Conservation (phyloP, 1,140 invertebrate genomes). For the Drosophila azteca region DNA sequence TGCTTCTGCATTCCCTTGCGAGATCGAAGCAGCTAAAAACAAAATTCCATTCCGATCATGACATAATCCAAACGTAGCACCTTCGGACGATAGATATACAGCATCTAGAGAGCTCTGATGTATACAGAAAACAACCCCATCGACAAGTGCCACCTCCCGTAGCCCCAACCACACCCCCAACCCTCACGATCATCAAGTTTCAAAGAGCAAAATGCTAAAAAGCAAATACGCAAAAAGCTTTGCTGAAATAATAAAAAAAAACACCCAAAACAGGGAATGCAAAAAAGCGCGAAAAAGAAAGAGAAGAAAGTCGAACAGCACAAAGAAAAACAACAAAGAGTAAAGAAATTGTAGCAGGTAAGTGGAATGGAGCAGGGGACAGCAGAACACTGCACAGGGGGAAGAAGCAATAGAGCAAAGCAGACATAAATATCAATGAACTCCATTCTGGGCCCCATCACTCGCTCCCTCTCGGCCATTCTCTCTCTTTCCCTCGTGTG, state of each 20-base stretch:
- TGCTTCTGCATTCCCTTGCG: background rate
- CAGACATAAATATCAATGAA: constrained; percentile 69
- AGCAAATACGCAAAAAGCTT: constrained; percentile 56
- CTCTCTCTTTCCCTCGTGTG: background rate
- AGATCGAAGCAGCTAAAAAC: background rate
- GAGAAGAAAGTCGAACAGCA: constrained; percentile 61
- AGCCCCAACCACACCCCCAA: background rate
- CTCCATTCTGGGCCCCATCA: constrained; percentile 41
- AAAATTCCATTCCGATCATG: constrained; percentile 22
- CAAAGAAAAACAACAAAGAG: constrained; percentile 37
- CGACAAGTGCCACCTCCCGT: constrained; percentile 15
- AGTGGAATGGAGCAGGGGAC: constrained; percentile 19
- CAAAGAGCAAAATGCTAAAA: constrained; percentile 51
- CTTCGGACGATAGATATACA: no score
- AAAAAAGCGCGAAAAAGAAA: constrained; percentile 50
- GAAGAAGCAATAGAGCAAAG: constrained; percentile 42
- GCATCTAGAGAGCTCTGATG: constrained; percentile 18
- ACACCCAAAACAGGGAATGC: constrained; percentile 21
- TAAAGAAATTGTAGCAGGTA: constrained; percentile 68
- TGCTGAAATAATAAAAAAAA: constrained; percentile 9
- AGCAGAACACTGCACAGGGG: constrained; percentile 27
- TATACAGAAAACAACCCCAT: constrained; percentile 52
- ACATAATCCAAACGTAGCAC: constrained; percentile 33
- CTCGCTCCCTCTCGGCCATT: constrained; percentile 1
- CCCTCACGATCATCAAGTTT: constrained; percentile 51